Evolutionary conservation across 2,888 invertebrate genomes (phyloP).

Genomic region (Pyralis farinalis): DNA sequence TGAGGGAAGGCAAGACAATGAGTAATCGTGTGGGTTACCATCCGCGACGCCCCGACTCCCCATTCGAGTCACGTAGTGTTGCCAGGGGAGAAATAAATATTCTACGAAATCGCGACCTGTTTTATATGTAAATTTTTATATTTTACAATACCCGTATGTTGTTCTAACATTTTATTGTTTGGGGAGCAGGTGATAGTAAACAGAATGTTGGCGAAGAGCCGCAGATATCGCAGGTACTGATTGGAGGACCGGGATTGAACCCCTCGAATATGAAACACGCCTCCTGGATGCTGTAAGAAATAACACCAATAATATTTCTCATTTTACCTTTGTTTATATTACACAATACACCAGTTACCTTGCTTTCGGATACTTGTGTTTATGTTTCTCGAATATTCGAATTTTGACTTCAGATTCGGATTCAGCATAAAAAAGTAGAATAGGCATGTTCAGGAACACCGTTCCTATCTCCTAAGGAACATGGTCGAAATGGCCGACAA

Average conservation of each 20-base stretch:
- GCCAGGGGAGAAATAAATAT: conserved; percentile 73
- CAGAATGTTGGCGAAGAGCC: not conserved
- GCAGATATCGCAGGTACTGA: not conserved
- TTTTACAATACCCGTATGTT: conserved; percentile 47
- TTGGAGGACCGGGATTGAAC: not conserved
- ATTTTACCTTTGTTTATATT: too few species aligned
- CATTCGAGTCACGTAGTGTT: conserved; percentile 67
- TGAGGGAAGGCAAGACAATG: conserved; percentile 24
- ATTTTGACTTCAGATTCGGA: too few species aligned
- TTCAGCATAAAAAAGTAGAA: too few species aligned
- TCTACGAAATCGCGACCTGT: conserved; percentile 56
- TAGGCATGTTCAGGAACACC: too few species aligned
- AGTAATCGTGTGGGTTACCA: conserved; percentile 35
- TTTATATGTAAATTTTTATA: conserved; percentile 74
- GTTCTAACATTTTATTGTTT: conserved; percentile 60
- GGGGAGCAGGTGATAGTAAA: conserved; percentile 45
- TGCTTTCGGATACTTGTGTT: too few species aligned
- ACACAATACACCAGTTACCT: too few species aligned
- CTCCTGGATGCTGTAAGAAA: not conserved
- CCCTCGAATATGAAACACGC: too few species aligned
- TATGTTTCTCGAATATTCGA: too few species aligned
- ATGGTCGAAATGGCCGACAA: too few species aligned
- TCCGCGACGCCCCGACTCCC: conserved; percentile 20
- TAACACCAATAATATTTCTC: too few species aligned
- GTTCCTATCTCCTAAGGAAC: too few species aligned